Conservation (phyloP, 1,140 invertebrate species). For the Euwallacea similis region DNA sequence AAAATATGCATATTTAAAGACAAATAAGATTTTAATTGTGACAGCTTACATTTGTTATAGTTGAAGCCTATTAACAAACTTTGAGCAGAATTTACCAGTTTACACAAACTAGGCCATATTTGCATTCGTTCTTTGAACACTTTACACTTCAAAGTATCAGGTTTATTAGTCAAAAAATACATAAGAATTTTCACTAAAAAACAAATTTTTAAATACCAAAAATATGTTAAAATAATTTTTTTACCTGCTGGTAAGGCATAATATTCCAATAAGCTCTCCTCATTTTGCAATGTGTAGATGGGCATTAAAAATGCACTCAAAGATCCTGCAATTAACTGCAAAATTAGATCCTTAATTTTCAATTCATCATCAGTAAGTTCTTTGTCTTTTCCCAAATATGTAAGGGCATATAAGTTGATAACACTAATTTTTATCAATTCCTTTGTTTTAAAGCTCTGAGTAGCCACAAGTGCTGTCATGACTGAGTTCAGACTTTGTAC, state of each 20-base stretch:
- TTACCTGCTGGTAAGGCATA: conserved; percentile 71
- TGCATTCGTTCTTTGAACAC: conserved; percentile 69
- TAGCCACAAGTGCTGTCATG: conserved; percentile 73
- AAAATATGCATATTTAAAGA: conserved; percentile 47
- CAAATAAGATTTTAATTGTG: conserved; percentile 7
- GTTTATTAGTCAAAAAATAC: conserved; percentile 69
- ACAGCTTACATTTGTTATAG: conserved; percentile 56
- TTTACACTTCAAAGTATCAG: conserved; percentile 59
- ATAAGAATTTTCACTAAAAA: conserved; percentile 71
- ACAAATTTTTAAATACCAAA: conserved; percentile 3
- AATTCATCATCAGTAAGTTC: conserved; percentile 61
- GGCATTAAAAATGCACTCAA: conserved; percentile 73
- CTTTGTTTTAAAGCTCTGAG: conserved; percentile 73
- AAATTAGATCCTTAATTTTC: conserved; percentile 60
- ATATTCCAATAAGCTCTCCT: conserved; percentile 63
- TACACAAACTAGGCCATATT: conserved; percentile 79
- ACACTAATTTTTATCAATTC: conserved; percentile 76
- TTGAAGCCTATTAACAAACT: conserved; percentile 55
- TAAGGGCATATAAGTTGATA: conserved; percentile 74
- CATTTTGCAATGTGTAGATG: conserved; percentile 66
- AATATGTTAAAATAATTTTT: background rate
- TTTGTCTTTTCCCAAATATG: conserved; percentile 60
- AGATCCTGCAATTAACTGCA: conserved; percentile 68
- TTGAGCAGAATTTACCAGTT: conserved; percentile 71
- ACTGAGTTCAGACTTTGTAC: conserved; percentile 67